These are phyloP conservation scores for Saccostrea cuccullata DNA, from an alignment of 1,140 invertebrate species.

Conservation along the genomic window DNA sequence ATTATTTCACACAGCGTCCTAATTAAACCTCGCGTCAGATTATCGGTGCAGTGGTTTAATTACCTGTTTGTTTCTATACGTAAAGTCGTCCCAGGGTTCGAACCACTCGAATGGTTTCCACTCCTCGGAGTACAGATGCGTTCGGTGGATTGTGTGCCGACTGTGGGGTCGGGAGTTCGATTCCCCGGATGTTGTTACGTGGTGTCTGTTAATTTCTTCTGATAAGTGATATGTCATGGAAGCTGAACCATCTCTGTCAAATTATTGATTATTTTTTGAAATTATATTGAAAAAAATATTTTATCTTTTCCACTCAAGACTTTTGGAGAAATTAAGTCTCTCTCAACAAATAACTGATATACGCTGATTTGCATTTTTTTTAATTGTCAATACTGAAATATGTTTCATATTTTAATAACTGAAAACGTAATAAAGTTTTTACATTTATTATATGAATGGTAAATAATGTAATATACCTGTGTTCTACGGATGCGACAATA, in stretches of 20 bases:
- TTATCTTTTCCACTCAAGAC: too few relatives aligned
- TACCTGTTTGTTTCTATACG: constrained; percentile 78
- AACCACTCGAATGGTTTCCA: constrained; percentile 73
- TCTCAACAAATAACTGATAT: too few relatives aligned
- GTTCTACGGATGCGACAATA: constrained; percentile 84
- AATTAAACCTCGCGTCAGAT: too few relatives aligned
- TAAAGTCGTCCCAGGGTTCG: constrained; percentile 76
- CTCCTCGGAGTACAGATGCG: constrained; percentile 68
- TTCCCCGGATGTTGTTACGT: constrained; percentile 41
- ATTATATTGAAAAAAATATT: too few relatives aligned
- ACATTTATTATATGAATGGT: not conserved
- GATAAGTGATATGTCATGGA: constrained; percentile 80
- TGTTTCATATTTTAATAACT: too few relatives aligned
- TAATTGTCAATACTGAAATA: too few relatives aligned
- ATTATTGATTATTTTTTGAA: not conserved
- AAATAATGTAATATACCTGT: constrained; percentile 79
- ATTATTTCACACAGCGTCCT: too few relatives aligned
- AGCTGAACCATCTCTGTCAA: constrained; percentile 81
- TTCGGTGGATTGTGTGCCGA: constrained; percentile 53
- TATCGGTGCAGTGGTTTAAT: not conserved
- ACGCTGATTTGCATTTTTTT: too few relatives aligned
- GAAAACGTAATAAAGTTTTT: too few relatives aligned
- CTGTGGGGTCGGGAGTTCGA: constrained; percentile 41
- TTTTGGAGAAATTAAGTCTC: too few relatives aligned
- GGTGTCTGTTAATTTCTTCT: constrained; percentile 58